Evolutionary conservation across 92 coral and sea anemone species (phyloP), one percentile per base, ranked within the genome.

Genomic region (Zoanthus gigantus): DNA sequence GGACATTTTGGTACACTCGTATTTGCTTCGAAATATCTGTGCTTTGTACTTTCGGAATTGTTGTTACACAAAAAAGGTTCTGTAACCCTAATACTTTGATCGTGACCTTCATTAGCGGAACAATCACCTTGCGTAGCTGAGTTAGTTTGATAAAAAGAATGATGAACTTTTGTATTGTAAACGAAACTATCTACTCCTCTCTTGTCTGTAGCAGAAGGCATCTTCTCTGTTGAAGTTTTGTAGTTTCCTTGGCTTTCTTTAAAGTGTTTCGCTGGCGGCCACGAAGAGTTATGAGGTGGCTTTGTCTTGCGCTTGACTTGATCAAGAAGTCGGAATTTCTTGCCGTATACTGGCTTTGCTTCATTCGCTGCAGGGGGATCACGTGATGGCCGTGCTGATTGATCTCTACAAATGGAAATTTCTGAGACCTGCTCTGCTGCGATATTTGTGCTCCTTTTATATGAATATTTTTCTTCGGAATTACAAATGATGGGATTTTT

Each of bases 261-360:
- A 1, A 11, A 47, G 45, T 81, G 34, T 16, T 68, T 66, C 45
- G 60, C n/a, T 46, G 75, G 50, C 10, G 56, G 74, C 28, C 75
- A n/a, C 15, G 4, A 30, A 28, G 29, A 10, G 6, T 46, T 57
- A 45, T 10, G 74, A 1, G 61, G 63, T 34, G 44, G 75, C 52
- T 67, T 81, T 14, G 9, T 32, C 44, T 81, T 66, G 14, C n/a
- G 32, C 60, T 45, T 66, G 7, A 66, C 42, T 7, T 80, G 85
- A 61, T 80, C 85, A 45, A 63, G 74, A 18, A 80, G 72, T 61
- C 74, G 74, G 44, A 65, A 44, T 63, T 45, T 80, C 74, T 45
- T 80, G 42, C 85, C 18, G 61, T 80, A 80, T 15, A 60, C 57
- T n/a, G 74, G 57, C 47, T 9, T 77, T 30, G 45, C 18, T 29